Evolutionary conservation across 2,113 vertebrate genomes (phyloP), one percentile per base, ranked within the genome.

Genomic region (Geococcyx californianus): DNA sequence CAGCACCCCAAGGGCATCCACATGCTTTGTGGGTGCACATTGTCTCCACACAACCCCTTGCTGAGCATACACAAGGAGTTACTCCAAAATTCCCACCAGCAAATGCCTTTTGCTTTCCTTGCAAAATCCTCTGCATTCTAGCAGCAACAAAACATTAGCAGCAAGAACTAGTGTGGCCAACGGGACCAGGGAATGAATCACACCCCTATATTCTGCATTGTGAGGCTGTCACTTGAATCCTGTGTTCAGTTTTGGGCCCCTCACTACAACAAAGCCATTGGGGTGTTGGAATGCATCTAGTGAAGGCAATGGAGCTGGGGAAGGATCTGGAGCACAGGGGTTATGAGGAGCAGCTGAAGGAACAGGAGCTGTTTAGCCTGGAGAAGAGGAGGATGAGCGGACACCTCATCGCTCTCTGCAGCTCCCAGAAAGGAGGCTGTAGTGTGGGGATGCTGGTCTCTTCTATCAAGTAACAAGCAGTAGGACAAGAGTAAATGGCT

Each of bases 21-120:
- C 0, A 0, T 9, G 28, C 11, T 54, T 58, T 15, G 73, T 1
- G 13, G 16, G 14, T 40, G 31, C 52, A 12, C 1, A 0, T 7
- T 26, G 67, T 29, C 33, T 34, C 76, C 15, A 1, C 0, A 5
- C 66, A 31, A 82, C 23, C 0, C 0, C 42, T 78, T 44, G 36
- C 40, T 42, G 40, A 45, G 31, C 10, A 5, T 1, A 21, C 3
- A 0, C 19, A n/a, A 67, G 66, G 75, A 82, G 25, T 21, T 49
- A 29, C 18, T 47, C 58, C 62, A 33, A 33, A 66, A 77, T 15
- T 38, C n/a, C 16, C 59, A 19, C 16, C 9, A 28, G 3, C 3
- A 45, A n/a, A 58, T 1, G 23, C 12, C 1, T 38, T 24, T 14
- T 75, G 18, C 54, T 25, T 70, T 47, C 56, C 77, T 16, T 11